These are phyloP conservation scores for Ecdyonurus torrentis DNA, from an alignment of 2,888 invertebrate genomes.

Conservation along the genomic window DNA sequence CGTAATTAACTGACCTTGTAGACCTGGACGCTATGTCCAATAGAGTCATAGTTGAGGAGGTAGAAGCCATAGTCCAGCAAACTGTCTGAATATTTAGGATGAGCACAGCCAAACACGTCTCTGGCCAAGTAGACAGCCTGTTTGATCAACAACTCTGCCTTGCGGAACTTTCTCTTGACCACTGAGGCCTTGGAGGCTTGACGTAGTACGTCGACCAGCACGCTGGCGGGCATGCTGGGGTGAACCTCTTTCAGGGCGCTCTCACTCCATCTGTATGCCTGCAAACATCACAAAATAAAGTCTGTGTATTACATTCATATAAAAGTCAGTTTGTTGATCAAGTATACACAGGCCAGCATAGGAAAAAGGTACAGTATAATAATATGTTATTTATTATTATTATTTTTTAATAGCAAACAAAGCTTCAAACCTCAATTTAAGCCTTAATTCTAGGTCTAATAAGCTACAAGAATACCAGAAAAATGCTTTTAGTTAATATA, in stretches of 20 bases:
- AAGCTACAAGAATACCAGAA: no score
- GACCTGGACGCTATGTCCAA: constrained; percentile 65
- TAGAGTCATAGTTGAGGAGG: constrained; percentile 72
- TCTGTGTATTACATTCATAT: background rate
- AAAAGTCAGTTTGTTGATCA: no score
- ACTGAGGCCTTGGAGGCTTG: constrained; percentile 82
- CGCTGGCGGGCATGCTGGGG: constrained; percentile 22
- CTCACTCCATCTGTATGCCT: constrained; percentile 58
- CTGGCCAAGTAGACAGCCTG: constrained; percentile 61
- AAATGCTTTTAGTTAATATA: no score
- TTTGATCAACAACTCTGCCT: constrained; percentile 65
- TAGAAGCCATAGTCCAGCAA: constrained; percentile 83
- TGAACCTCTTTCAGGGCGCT: constrained; percentile 50
- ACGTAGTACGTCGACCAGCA: constrained; percentile 64
- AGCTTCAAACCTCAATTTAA: no score
- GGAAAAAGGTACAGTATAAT: background rate
- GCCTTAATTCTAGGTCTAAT: no score
- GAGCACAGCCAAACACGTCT: constrained; percentile 30
- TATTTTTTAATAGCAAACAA: no score
- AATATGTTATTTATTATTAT: no score
- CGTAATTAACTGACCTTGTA: constrained; percentile 55
- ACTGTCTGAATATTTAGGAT: constrained; percentile 71
- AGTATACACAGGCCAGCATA: background rate
- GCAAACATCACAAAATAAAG: constrained; percentile 9
- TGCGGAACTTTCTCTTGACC: constrained; percentile 66